Conservation (phyloP, 2,888 invertebrate species). For the Strigamia transsilvanica region DNA sequence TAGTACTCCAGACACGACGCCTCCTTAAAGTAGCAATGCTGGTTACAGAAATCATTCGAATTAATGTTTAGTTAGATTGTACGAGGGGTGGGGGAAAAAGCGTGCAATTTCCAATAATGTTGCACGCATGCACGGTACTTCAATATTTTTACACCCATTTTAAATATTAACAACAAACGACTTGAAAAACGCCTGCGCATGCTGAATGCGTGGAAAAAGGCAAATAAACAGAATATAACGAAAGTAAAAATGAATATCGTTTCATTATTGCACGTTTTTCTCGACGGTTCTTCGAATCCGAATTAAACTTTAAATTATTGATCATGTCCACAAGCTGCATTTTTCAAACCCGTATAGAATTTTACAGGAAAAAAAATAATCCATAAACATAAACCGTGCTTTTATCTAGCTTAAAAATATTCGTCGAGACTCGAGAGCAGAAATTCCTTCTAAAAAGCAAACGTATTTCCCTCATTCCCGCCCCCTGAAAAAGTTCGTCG, state of each 20-base stretch:
- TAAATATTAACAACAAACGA: not conserved
- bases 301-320: constrained; percentile 4
- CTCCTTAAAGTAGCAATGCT: not conserved
- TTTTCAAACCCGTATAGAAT: not conserved
- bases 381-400: not conserved
- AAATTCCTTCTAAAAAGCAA: not conserved
- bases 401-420: not conserved
- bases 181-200: too few relatives aligned
- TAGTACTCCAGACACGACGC: not conserved
- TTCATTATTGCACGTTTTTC: too few relatives aligned
- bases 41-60: too few relatives aligned
- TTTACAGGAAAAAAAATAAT: not conserved
- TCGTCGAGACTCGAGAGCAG: constrained; percentile 6
- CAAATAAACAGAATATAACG: too few relatives aligned
- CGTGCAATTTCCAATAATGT: not conserved
- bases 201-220: not conserved
- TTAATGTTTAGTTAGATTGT: too few relatives aligned
- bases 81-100: not conserved
- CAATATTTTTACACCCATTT: constrained; percentile 2
- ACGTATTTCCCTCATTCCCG: not conserved
- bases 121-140: not conserved
- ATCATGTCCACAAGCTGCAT: not conserved
- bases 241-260: too few relatives aligned
- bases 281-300: not conserved
- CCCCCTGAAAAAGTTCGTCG: not conserved